These are phyloP conservation scores for Chiloscyllium plagiosum DNA, from an alignment of 2,113 vertebrate genomes.

Conservation along the genomic window DNA sequence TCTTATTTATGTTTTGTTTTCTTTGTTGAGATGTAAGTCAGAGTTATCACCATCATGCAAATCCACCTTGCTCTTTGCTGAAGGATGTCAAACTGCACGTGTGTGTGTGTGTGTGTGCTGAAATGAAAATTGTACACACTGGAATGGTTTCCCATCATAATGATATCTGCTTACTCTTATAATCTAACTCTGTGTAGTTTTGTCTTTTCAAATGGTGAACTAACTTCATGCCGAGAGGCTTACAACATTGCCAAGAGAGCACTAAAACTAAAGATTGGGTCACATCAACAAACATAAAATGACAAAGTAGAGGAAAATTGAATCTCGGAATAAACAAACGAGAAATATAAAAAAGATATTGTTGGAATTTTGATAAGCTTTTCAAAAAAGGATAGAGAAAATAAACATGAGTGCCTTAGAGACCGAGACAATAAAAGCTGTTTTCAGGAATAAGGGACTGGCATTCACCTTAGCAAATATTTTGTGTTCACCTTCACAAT, in stretches of 20 bases:
- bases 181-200: background rate
- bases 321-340: background rate
- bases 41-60: background rate
- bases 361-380: too few relatives aligned
- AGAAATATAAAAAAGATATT: background rate
- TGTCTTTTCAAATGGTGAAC: background rate
- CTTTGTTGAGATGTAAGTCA: background rate
- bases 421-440: background rate
- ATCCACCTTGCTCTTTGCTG: background rate
- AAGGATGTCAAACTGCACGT: background rate
- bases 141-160: background rate
- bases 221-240: background rate
- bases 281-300: background rate
- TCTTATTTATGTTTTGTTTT: background rate
- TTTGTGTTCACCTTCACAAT: background rate
- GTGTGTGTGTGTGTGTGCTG: fast-evolving
- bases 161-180: background rate
- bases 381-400: background rate
- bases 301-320: background rate
- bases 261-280: background rate
- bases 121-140: background rate
- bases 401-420: background rate
- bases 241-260: background rate
- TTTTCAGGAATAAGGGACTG: background rate
- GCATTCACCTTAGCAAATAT: background rate